Evolutionary conservation across 1,140 invertebrate species (phyloP), one percentile per base, ranked within the genome.

Genomic region (Bombus picipes): DNA sequence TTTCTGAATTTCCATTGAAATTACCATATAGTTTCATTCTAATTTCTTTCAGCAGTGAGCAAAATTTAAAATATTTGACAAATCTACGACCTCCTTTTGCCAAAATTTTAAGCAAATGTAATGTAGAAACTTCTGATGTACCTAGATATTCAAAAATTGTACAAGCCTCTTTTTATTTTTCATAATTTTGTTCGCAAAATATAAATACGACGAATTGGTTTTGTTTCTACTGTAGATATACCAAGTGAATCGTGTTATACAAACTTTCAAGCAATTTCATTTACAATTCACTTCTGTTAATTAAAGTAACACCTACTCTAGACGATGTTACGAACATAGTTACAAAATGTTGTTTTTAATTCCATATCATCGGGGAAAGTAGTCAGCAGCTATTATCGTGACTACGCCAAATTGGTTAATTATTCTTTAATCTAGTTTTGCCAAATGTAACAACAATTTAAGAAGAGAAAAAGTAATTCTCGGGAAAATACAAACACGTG

Each of bases 351-450:
- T 70, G 3, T 70, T 70, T 34, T 70, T 70, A 70, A 70, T 70
- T 37, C 4, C 37, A 25, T 13, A 70, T 39, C 37, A 70, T 25
- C 0, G 22, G 37, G 10, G 1, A 28, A 39, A 39, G 4, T 70
- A 37, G 68, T 25, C 34, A 70, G 68, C 68, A 70, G 37, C 22
- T 28, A 4, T 37, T 70, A 39, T 47, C 41, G 41, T 47, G 47
- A 13, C 4, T 25, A 47, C 32, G 18, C 12, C 32, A 47, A 47
- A 53, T 28, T 59, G 53, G 59, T 62, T 77, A 77, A 77, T 59
- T 39, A 77, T 77, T 59, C 25, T 39, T 39, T 77, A 77, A 77
- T 77, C 10, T 39, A 39, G 28, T 57, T 59, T 39, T 25, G 25
- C 34, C 0, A 13, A 3, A 22, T 15, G 25, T 59, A 76, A 59